phyloP scores from a whole-genome alignment of 2,113 vertebrate species.

The Panthera uncia region DNA sequence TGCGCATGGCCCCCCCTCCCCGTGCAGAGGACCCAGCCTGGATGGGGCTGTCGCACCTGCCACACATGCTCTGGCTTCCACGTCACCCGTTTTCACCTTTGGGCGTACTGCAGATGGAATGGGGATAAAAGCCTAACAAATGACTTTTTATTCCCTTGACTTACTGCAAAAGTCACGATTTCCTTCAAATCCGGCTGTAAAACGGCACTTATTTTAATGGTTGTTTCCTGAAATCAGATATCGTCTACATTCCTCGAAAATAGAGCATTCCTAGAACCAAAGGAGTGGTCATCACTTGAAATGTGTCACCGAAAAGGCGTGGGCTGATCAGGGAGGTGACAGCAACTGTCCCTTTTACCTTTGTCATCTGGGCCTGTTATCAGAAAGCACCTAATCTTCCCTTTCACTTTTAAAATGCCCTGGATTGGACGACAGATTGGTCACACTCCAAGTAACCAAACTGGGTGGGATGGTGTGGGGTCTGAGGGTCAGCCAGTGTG shows the following conservation, averaged over 20 bases:
- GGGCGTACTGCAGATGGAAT: not conserved
- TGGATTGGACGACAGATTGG: not conserved
- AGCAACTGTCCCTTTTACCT: not conserved
- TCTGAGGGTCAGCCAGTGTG: not conserved
- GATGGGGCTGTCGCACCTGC: not conserved
- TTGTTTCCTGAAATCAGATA: not conserved
- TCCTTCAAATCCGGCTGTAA: not conserved
- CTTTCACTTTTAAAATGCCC: not conserved
- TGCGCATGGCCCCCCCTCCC: rapidly evolving
- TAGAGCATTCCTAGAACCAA: not conserved
- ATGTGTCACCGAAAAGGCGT: not conserved
- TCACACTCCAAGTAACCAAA: not conserved
- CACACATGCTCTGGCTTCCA: not conserved
- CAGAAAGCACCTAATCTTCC: not conserved
- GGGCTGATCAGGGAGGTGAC: not conserved
- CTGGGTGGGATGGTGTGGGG: not conserved
- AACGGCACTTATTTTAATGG: not conserved
- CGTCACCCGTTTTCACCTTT: not conserved
- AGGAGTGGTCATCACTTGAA: not conserved
- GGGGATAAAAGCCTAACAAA: not conserved
- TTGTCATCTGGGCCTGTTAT: not conserved
- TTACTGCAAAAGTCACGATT: not conserved
- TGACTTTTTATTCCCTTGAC: not conserved
- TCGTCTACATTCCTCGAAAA: not conserved
- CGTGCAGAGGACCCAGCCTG: not conserved